Base-by-base conservation (phyloP, 23 tunicate genomes). In the Trididemnum clinides region DNA sequence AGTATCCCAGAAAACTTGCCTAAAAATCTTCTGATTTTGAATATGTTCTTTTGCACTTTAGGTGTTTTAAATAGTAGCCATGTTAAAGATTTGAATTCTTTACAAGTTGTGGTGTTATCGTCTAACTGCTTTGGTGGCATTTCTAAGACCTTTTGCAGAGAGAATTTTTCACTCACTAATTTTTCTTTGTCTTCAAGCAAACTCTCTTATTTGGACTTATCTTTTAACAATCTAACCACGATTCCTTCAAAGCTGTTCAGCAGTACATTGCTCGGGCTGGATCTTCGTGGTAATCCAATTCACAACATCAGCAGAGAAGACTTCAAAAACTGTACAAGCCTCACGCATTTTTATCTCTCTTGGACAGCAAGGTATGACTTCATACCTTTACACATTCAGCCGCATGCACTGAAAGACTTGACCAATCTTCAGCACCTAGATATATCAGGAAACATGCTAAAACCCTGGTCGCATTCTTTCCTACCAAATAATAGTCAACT, bases 281-380 rank as follows among this genome's bases (percentile, higher is more conserved):
- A 33, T 7, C 37, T 69, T 69, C 76, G 76, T 69, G 76, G 76
- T 7, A 69, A 69, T 32, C 76, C 76, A 29, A 28, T 69, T 4
- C 15, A 6, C 18, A 29, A 6, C 5, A 6, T 69, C 12, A 15
- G 31, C 15, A 4, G 7, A 28, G 6, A 31, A 4, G 38, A 32
- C 21, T 69, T 69, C 21, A 21, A 4, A 5, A 29, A 31, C 10
- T 31, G 12, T 7, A 2, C 7, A 6, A 69, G 21, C 3, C 18
- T 69, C 15, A 69, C 3, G 2, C 12, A 69, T 6, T 69, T 69
- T 10, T 2, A 29, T 69, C 37, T 69, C 6, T 29, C 76, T 69
- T 69, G 76, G 76, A 33, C 76, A 15, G 28, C 76, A 6, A 15
- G 21, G 31, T 69, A 69, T 33, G 37, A 29, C 21, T 5, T 4